phyloP scores from a whole-genome alignment of 1,140 invertebrate species.

The Steinernema khuongi region DNA sequence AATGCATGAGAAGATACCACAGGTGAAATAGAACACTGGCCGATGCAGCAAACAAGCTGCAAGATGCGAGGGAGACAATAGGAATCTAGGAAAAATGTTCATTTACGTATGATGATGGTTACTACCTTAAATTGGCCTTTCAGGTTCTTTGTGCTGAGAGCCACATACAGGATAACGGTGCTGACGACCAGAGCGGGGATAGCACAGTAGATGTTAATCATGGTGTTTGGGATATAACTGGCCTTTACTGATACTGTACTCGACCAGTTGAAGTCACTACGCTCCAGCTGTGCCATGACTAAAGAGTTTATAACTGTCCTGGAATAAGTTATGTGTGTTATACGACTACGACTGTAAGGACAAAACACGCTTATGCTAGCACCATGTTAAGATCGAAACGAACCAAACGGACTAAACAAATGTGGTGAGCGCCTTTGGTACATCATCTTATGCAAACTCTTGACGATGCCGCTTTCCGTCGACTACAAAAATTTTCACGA shows the following conservation, averaged over 20 bases:
- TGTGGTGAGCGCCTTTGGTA: too few species aligned
- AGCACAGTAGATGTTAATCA: neutral
- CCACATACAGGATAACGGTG: neutral
- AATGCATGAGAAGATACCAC: neutral
- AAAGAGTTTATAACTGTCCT: too few species aligned
- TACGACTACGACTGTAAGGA: too few species aligned
- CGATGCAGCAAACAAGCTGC: neutral
- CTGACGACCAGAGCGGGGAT: neutral
- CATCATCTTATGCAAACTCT: too few species aligned
- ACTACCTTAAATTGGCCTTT: slow-evolving; percentile 3
- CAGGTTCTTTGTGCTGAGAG: neutral
- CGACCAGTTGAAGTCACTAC: neutral
- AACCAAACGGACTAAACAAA: too few species aligned
- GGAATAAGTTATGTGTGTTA: too few species aligned
- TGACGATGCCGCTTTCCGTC: too few species aligned
- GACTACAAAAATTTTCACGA: too few species aligned
- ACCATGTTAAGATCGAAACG: too few species aligned
- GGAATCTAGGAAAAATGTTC: neutral
- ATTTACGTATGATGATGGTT: neutral
- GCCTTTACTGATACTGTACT: neutral
- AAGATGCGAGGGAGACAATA: neutral
- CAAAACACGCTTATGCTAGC: too few species aligned
- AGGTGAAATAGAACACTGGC: neutral
- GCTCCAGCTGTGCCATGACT: too few species aligned
- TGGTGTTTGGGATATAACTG: neutral